Conservation (phyloP, 1,140 invertebrate genomes). For the Bombus haemorrhoidalis region DNA sequence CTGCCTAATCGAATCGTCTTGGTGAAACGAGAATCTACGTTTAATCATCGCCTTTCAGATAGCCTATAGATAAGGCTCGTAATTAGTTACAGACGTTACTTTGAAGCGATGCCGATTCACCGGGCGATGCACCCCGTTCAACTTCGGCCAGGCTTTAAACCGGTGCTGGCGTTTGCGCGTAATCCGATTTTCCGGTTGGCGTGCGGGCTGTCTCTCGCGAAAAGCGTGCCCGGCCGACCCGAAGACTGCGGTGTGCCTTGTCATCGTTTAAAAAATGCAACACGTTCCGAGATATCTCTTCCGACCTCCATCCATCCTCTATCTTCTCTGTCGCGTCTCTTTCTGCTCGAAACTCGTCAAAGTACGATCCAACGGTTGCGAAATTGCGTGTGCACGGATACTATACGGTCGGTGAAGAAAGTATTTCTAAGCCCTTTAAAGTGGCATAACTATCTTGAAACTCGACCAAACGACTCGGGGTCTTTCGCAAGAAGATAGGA, state of each 20-base stretch:
- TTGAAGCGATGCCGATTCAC: constrained; percentile 44
- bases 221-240: constrained; percentile 35
- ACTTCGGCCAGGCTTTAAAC: constrained; percentile 16
- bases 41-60: constrained; percentile 65
- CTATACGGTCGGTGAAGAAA: too few relatives aligned
- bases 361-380: background rate
- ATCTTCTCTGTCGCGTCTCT: background rate
- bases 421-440: too few relatives aligned
- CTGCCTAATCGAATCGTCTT: constrained; percentile 26
- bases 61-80: constrained; percentile 58
- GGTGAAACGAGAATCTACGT: constrained; percentile 41
- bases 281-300: background rate
- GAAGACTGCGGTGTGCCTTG: constrained; percentile 25
- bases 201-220: constrained; percentile 46
- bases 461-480: too few relatives aligned
- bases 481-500: too few relatives aligned
- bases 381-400: background rate
- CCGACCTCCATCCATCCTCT: too few relatives aligned
- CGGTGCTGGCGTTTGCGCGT: constrained; percentile 44
- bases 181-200: constrained; percentile 64
- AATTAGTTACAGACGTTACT: constrained; percentile 66
- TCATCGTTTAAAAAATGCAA: constrained; percentile 47
- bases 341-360: background rate
- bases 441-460: too few relatives aligned
- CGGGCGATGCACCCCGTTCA: background rate